A percentile compares a stretch with the other conserved stretches of the same genome.
phyloP scores from a whole-genome alignment of 1,140 invertebrate genomes.

The Diprion similis region DNA sequence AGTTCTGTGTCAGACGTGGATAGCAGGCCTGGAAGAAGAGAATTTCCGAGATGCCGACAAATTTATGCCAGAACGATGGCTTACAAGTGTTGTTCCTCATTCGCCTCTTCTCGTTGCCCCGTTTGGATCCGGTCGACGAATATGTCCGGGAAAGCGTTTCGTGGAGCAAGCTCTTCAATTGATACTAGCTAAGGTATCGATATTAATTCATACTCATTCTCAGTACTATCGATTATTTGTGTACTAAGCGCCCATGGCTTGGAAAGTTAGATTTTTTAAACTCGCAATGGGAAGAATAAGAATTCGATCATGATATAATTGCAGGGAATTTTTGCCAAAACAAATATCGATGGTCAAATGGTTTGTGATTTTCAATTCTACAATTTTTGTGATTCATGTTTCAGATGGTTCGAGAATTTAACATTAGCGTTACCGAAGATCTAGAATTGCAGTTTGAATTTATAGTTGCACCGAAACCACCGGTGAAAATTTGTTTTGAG shows the following conservation, averaged over 20 bases:
- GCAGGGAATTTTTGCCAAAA: too few relatives aligned
- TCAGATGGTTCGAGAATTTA: constrained; percentile 74
- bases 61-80: constrained; percentile 85
- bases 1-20: constrained; percentile 84
- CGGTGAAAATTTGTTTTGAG: constrained; percentile 71
- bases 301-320: background rate
- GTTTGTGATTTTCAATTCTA: too few relatives aligned
- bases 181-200: constrained; percentile 73
- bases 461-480: constrained; percentile 74
- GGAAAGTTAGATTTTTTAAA: background rate
- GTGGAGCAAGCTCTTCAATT: constrained; percentile 80
- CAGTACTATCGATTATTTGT: too few relatives aligned
- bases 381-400: constrained; percentile 25
- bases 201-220: background rate
- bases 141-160: constrained; percentile 84
- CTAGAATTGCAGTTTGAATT: constrained; percentile 80
- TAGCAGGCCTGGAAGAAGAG: constrained; percentile 78
- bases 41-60: constrained; percentile 79
- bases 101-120: constrained; percentile 76
- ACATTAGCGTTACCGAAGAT: constrained; percentile 71
- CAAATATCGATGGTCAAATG: too few relatives aligned
- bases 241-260: background rate
- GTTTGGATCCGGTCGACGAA: constrained; percentile 85
- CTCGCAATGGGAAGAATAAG: constrained; percentile 16
- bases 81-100: constrained; percentile 64